Conservation (phyloP, 2,888 invertebrate genomes). For the Ommatoiulus sabulosus region DNA sequence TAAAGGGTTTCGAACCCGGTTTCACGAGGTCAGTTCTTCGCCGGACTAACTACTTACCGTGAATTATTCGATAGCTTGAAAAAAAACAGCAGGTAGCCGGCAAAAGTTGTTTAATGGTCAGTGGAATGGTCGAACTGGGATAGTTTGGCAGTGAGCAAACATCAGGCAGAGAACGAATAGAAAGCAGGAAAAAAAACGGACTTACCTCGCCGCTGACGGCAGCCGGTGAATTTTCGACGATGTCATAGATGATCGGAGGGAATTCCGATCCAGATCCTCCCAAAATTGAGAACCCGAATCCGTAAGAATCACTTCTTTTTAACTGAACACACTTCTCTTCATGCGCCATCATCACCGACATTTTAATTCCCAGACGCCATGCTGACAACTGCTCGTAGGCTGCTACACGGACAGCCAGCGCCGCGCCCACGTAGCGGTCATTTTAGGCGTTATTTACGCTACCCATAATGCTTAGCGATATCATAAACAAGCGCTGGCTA, state of each 20-base stretch:
- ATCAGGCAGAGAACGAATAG: background rate
- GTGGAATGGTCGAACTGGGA: background rate
- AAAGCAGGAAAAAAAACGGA: slow-evolving; percentile 59
- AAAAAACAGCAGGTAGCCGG: background rate
- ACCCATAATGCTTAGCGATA: background rate
- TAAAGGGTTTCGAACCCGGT: background rate
- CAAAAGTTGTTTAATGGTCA: background rate
- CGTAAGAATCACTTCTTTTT: slow-evolving; percentile 67
- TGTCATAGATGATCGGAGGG: slow-evolving; percentile 93
- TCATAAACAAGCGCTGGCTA: background rate
- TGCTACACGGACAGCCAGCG: background rate
- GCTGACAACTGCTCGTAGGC: background rate
- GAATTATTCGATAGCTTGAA: too few species aligned
- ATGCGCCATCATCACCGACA: slow-evolving; percentile 51
- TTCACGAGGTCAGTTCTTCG: background rate
- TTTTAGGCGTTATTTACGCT: background rate
- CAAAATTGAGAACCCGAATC: slow-evolving; percentile 91
- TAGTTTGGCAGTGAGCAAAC: background rate
- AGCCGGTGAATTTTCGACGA: slow-evolving; percentile 92
- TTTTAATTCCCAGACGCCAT: slow-evolving; percentile 49
- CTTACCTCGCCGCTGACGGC: slow-evolving; percentile 89
- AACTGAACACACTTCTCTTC: slow-evolving; percentile 63
- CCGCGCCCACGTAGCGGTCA: background rate
- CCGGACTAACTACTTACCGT: too few species aligned
- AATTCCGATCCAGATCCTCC: slow-evolving; percentile 83